Base-by-base conservation (phyloP, 1,140 invertebrate genomes). In the Helicoverpa armigera region DNA sequence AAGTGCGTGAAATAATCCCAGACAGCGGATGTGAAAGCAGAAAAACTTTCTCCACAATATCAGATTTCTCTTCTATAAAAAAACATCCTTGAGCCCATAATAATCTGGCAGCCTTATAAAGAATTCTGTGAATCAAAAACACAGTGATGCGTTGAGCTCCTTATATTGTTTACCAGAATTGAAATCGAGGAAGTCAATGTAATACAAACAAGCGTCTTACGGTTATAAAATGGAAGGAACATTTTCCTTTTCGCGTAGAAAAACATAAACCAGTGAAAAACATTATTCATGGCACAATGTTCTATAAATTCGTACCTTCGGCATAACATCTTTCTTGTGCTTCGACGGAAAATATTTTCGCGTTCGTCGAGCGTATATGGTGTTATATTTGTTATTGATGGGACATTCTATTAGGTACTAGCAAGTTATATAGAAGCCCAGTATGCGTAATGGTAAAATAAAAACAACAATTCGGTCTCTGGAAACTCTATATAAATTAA, bases 211-310 rank as follows among this genome's bases (percentile, higher is more conserved):
- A 69, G 43, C 65, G n/a, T 43, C 65, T 69, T 69, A 69, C 43
- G n/a, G 65, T 69, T 67, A 50, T 69, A 69, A 69, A 69, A 69
- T 69, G 9, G 16, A 69, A 43, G 43, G 43, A 69, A 69, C 43
- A 69, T 69, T 69, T 69, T 69, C 65, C 43, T 50, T 16, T 23
- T 16, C 50, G n/a, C 65, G 43, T 23, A 23, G n/a, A 69, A 69
- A 69, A 69, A 69, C 16, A 69, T 69, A 69, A 69, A 69, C 65
- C 65, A 50, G 43, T 69, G 63, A 69, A 69, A 69, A 69, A 69
- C 65, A 69, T 69, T 16, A 69, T 69, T 69, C 65, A 69, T 23
- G 43, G 43, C 65, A 31, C 65, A 50, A 69, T 48, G 43, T 50
- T 69, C 43, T 50, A 69, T 50, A 69, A 69, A 50, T 69, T 50